A percentile compares a stretch with the other conserved stretches of the same genome.
These are phyloP conservation scores for Silurus meridionalis DNA, from an alignment of 2,113 vertebrate species.

Conservation along the genomic window DNA sequence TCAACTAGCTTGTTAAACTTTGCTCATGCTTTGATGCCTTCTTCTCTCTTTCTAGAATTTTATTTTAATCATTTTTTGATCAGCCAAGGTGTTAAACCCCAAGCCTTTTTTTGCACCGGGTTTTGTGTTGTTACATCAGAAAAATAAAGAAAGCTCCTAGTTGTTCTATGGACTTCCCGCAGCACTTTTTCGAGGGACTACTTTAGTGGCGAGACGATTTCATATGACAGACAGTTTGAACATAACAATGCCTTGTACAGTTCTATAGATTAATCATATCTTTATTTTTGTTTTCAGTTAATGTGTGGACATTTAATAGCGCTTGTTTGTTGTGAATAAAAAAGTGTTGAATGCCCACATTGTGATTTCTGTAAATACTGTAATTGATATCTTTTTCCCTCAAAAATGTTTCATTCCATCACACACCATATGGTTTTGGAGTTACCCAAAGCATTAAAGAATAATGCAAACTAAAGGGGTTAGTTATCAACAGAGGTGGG, in stretches of 20 bases:
- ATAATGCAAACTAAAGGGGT: background rate
- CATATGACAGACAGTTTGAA: constrained; percentile 48
- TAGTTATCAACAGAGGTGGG: background rate
- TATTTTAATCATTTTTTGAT: background rate
- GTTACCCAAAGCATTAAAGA: background rate
- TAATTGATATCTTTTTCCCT: background rate
- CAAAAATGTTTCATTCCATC: background rate
- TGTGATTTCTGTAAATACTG: constrained; percentile 41
- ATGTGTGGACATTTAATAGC: constrained; percentile 64
- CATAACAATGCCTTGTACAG: constrained; percentile 57
- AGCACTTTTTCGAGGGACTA: constrained; percentile 48
- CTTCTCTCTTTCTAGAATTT: background rate
- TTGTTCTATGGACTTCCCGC: constrained; percentile 33
- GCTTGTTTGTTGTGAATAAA: constrained; percentile 79
- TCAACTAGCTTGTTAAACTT: background rate
- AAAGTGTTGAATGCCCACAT: constrained; percentile 73
- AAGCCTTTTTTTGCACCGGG: constrained; percentile 40
- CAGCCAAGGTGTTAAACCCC: constrained; percentile 11
- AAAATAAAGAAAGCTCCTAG: background rate
- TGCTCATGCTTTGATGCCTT: background rate
- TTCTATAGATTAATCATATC: constrained; percentile 61
- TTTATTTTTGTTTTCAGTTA: constrained; percentile 62
- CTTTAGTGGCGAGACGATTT: constrained; percentile 48
- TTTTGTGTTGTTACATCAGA: constrained; percentile 43
- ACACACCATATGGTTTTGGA: background rate